Conservation (phyloP, 2,888 invertebrate species). For the Rhagium mordax region DNA sequence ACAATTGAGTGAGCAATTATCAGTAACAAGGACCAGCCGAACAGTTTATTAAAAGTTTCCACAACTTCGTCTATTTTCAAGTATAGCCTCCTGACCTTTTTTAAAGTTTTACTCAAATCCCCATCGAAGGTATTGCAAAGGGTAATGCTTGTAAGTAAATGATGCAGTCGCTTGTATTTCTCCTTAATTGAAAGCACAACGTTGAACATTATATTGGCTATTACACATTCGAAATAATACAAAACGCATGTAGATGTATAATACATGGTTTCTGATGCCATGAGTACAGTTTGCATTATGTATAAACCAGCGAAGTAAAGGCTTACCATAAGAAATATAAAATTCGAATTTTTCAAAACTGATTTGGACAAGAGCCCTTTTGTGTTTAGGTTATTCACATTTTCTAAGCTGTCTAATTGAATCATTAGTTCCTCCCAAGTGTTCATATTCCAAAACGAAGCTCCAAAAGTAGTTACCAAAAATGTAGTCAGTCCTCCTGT, state of each 20-base stretch:
- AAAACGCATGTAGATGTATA: background rate
- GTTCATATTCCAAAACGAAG: constrained; percentile 9
- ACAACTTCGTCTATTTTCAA: background rate
- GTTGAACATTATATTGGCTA: background rate
- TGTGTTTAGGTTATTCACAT: background rate
- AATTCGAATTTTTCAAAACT: background rate
- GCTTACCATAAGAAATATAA: background rate
- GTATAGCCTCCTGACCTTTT: background rate
- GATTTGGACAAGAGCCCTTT: background rate
- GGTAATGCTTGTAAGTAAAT: too few relatives aligned
- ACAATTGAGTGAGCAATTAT: background rate
- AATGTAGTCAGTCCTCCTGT: background rate
- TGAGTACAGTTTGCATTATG: too few relatives aligned
- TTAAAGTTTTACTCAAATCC: background rate
- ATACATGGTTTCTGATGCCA: too few relatives aligned
- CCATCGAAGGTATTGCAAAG: too few relatives aligned
- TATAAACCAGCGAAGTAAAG: background rate
- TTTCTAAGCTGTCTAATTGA: background rate
- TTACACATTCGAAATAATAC: background rate
- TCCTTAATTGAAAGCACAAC: background rate
- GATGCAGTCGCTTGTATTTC: background rate
- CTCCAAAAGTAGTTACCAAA: background rate
- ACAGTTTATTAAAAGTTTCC: constrained; percentile 12
- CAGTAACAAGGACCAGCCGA: background rate
- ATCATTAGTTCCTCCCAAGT: background rate